Base-by-base conservation (phyloP, 2,113 vertebrate species). In the Acrocephalus kingi region DNA sequence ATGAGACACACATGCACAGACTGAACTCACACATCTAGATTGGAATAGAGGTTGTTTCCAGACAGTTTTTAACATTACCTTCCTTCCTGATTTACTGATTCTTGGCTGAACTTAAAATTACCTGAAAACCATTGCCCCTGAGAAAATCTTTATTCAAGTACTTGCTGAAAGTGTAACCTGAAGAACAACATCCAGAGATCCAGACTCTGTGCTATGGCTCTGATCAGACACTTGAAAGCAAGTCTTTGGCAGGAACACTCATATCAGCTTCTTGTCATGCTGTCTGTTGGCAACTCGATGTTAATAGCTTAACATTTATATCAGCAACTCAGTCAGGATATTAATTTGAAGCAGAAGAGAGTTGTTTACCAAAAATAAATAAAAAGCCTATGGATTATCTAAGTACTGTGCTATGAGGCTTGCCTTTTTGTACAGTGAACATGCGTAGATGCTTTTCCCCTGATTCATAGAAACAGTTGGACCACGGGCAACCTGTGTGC, bases 301-400 rank as follows among this genome's bases (percentile, higher is more conserved):
- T 43, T 89, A 77, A 95, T 48, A 80, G 67, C 56, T 91, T 55
- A 94, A 71, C 31, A 58, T 74, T 72, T 90, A 41, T 93, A 95
- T 93, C 94, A 94, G 81, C 10, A 2, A 85, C 69, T 87, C 75
- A 69, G 13, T 82, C 84, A 64, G 51, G 48, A 67, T 64, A 85
- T 67, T 96, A 91, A 96, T 88, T 86, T 59, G 78, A 95, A 97
- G 68, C 92, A 96, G 85, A 96, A 86, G 75, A 78, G 41, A 54
- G 61, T 37, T 95, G 77, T 96, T 95, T 96, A 96, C 78, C 10
- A 91, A 94, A 95, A 91, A 80, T 69, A 96, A 94, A 94, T 74
- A 79, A 93, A 87, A 95, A 48, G 33, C 43, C 51, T 68, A 83
- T 27, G 61, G 37, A 74, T 94, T 93, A 92, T 39, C 21, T 54